Percentiles rank a stretch among this genome's conserved stretches.
Evolutionary conservation across 1,140 invertebrate species (phyloP).

Genomic region (Dysdera silvatica): DNA sequence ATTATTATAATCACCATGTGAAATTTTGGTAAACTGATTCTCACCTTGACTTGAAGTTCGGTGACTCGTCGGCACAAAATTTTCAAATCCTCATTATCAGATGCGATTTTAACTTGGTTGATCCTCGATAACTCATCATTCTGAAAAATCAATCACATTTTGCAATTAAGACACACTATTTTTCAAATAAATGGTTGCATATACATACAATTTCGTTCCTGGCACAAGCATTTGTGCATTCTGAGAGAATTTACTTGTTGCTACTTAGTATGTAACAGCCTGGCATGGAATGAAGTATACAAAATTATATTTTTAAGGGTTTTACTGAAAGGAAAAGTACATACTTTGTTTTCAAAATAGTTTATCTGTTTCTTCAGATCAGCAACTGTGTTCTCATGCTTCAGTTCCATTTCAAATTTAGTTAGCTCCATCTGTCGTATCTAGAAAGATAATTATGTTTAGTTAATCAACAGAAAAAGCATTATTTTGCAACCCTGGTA

Average conservation of each 20-base stretch:
- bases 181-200: background rate
- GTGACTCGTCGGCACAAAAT: constrained; percentile 24
- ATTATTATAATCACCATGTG: too few species aligned
- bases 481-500: too few species aligned
- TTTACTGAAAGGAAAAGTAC: too few species aligned
- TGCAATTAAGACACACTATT: too few species aligned
- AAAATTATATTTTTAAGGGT: too few species aligned
- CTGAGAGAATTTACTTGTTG: too few species aligned
- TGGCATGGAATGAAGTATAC: too few species aligned
- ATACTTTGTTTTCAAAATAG: constrained; percentile 18
- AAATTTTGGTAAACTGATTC: background rate
- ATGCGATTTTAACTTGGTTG: constrained; percentile 18
- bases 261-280: too few species aligned
- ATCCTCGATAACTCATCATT: constrained; percentile 18
- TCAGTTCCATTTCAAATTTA: constrained; percentile 24
- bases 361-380: constrained; percentile 17
- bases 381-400: constrained; percentile 20
- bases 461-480: too few species aligned
- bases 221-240: too few species aligned
- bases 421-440: too few species aligned
- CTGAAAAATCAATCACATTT: constrained; percentile 2
- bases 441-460: too few species aligned
- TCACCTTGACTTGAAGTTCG: constrained; percentile 26
- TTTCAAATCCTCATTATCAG: constrained; percentile 27
- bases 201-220: background rate